A percentile compares a stretch with the other conserved stretches of the same genome.
These are phyloP conservation scores for Eidolon dupreanum DNA, from an alignment of 2,797 vertebrate species.

Conservation along the genomic window DNA sequence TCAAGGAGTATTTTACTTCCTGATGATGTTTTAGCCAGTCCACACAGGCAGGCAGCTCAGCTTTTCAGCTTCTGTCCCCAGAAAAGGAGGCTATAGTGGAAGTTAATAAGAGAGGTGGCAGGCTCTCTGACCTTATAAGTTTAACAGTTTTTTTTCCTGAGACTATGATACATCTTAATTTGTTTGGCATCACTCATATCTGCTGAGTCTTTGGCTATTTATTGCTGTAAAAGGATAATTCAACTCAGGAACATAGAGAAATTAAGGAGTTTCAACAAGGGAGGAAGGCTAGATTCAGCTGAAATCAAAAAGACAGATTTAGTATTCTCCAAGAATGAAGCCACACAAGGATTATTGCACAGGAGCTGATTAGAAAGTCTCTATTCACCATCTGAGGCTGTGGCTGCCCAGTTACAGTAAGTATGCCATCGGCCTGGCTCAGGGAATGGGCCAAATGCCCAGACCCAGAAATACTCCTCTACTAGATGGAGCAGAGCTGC, in stretches of 20 bases:
- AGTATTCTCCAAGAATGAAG: not conserved
- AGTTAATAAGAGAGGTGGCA: not conserved
- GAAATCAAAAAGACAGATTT: not conserved
- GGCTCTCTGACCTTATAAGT: not conserved
- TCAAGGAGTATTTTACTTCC: not conserved
- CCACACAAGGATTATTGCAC: not conserved
- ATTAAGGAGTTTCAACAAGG: constrained; percentile 47
- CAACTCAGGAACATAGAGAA: constrained; percentile 42
- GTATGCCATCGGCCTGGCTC: not conserved
- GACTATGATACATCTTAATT: constrained; percentile 36
- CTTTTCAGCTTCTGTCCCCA: not conserved
- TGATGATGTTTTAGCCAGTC: not conserved
- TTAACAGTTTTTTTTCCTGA: constrained; percentile 38
- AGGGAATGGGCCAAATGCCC: accelerated
- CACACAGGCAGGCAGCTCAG: not conserved
- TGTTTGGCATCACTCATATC: constrained; percentile 30
- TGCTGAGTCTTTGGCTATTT: constrained; percentile 37
- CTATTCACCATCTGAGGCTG: not conserved
- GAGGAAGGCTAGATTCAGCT: not conserved
- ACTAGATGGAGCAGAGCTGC: not conserved
- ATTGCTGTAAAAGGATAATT: constrained; percentile 46
- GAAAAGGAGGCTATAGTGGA: not conserved
- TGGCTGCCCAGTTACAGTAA: not conserved
- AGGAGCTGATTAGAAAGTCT: not conserved
- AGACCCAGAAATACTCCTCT: not conserved